A percentile compares a stretch with the other conserved stretches of the same genome.
phyloP scores from a whole-genome alignment of 2,888 invertebrate genomes.

The Pyrochroa serraticornis region DNA sequence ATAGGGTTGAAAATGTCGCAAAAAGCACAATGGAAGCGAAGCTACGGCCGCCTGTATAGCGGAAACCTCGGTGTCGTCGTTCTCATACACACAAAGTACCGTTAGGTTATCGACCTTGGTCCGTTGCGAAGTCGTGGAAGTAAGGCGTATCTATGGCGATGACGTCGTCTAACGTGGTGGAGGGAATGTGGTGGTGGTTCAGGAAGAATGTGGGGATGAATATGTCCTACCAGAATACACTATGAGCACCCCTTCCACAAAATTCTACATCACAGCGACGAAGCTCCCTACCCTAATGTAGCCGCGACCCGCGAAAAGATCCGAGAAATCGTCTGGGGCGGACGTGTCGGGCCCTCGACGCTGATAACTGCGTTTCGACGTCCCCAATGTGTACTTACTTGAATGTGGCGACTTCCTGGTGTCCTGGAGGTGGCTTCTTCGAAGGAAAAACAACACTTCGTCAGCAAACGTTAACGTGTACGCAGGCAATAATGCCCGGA shows the following conservation, averaged over 20 bases:
- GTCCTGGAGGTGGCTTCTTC: constrained; percentile 34
- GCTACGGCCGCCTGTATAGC: too few relatives aligned
- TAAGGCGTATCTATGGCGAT: constrained; percentile 54
- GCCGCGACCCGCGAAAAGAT: constrained; percentile 53
- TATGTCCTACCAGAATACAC: constrained; percentile 59
- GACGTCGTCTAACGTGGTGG: constrained; percentile 57
- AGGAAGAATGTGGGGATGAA: constrained; percentile 60
- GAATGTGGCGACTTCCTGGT: not conserved
- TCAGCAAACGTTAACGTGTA: constrained; percentile 52
- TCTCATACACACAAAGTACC: constrained; percentile 21
- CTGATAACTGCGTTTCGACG: constrained; percentile 1
- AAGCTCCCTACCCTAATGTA: constrained; percentile 59
- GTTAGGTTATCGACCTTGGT: constrained; percentile 55
- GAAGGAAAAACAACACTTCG: constrained; percentile 48
- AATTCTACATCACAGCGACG: constrained; percentile 59
- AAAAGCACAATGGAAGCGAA: too few relatives aligned
- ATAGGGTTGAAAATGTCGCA: too few relatives aligned
- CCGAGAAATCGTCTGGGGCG: constrained; percentile 51
- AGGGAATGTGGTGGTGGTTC: constrained; percentile 55
- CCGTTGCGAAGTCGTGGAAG: constrained; percentile 38
- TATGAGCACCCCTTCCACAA: constrained; percentile 60
- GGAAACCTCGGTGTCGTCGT: not conserved
- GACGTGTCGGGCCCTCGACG: constrained; percentile 42
- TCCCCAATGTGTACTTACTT: constrained; percentile 35
- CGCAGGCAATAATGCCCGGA: constrained; percentile 49